phyloP scores from a whole-genome alignment of 2,797 vertebrate species.

The Pteronotus mesoamericanus region DNA sequence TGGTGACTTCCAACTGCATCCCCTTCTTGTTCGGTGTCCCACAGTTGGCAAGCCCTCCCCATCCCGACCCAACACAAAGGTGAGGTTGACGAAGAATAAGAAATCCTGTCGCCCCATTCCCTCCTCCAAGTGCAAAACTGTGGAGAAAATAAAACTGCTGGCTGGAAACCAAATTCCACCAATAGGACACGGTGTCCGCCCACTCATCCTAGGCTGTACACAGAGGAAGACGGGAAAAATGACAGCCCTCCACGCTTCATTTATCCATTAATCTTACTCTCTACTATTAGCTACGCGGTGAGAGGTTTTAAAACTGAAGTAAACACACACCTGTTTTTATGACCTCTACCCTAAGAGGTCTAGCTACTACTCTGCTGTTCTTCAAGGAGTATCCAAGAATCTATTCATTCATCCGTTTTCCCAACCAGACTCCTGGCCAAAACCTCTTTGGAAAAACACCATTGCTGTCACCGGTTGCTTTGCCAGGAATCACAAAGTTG shows the following conservation, averaged over 20 bases:
- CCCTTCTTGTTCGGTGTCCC: background rate
- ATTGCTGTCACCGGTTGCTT: background rate
- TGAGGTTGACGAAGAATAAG: background rate
- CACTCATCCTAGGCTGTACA: background rate
- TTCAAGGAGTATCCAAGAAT: background rate
- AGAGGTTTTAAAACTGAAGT: background rate
- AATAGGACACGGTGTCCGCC: background rate
- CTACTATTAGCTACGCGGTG: background rate
- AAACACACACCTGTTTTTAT: background rate
- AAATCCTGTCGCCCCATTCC: background rate
- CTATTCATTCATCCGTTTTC: background rate
- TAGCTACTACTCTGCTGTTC: background rate
- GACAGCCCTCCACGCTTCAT: fast-evolving
- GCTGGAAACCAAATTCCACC: background rate
- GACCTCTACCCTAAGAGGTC: background rate
- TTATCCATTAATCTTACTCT: background rate
- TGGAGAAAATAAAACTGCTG: background rate
- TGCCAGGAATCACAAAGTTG: background rate
- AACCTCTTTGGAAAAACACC: background rate
- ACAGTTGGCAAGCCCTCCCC: background rate
- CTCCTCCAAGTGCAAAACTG: background rate
- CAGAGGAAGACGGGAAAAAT: background rate
- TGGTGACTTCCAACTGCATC: background rate
- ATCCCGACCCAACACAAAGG: background rate
- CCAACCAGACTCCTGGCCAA: background rate